phyloP scores from a whole-genome alignment of 2,113 vertebrate species.

The Melospiza melodia region DNA sequence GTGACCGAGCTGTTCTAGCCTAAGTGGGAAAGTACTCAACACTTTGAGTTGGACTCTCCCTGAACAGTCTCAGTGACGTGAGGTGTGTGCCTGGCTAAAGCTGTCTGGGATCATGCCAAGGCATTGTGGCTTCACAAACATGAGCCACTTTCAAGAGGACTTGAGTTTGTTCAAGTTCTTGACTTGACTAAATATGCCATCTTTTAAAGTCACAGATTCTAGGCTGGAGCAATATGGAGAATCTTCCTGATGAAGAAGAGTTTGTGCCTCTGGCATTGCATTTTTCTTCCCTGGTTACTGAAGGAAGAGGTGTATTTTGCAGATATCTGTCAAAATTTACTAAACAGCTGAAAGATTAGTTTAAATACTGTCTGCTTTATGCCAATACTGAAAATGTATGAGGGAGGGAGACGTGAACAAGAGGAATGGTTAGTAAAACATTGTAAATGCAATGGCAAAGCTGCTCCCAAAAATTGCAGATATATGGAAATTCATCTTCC shows the following conservation, averaged over 20 bases:
- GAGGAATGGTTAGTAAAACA: not conserved
- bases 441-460: not conserved
- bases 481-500: not conserved
- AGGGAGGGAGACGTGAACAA: not conserved
- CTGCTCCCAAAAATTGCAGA: not conserved
- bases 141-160: not conserved
- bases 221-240: not conserved
- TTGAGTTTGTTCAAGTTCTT: not conserved
- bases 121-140: accelerated
- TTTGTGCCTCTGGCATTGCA: not conserved
- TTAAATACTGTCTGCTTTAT: not conserved
- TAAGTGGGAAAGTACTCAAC: not conserved
- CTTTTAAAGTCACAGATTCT: not conserved
- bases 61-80: not conserved
- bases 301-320: not conserved
- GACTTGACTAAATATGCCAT: not conserved
- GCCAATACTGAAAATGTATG: not conserved
- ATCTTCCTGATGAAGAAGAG: not conserved
- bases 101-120: not conserved
- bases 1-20: not conserved
- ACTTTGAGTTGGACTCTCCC: not conserved
- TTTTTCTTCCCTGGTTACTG: not conserved
- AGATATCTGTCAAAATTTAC: not conserved
- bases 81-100: not conserved
- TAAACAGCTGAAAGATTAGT: not conserved